A percentile compares a stretch with the other conserved stretches of the same genome.
Evolutionary conservation across 1,140 invertebrate species (phyloP).

Genomic region (Hirudo medicinalis): DNA sequence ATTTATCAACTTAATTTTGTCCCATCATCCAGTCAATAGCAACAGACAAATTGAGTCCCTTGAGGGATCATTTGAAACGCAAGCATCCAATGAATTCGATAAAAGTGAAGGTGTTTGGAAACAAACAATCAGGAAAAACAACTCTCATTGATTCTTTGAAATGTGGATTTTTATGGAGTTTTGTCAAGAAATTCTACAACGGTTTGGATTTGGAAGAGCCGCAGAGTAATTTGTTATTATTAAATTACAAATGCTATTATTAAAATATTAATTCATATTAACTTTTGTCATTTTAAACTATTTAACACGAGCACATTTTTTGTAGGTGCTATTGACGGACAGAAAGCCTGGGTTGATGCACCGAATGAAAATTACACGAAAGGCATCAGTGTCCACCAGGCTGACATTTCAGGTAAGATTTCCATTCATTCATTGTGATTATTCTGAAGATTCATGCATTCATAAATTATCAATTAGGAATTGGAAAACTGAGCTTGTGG

Average conservation of each 20-base stretch:
- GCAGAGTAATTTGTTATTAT: too few species aligned
- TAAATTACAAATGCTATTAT: too few species aligned
- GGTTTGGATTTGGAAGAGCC: background rate
- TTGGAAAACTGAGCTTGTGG: conserved; percentile 60
- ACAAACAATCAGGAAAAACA: conserved; percentile 62
- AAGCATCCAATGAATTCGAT: conserved; percentile 49
- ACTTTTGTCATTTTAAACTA: too few species aligned
- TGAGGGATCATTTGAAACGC: conserved; percentile 57
- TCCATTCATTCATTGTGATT: background rate
- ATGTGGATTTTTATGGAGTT: conserved; percentile 36
- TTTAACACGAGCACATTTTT: too few species aligned
- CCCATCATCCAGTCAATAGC: background rate
- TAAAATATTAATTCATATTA: too few species aligned
- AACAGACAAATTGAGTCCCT: conserved; percentile 50
- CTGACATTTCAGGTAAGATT: conserved; percentile 40
- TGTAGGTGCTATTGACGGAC: too few species aligned
- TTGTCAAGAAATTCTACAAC: conserved; percentile 29
- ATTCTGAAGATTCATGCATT: background rate
- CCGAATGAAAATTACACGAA: conserved; percentile 53
- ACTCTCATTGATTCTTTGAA: conserved; percentile 59
- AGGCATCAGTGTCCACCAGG: conserved; percentile 55
- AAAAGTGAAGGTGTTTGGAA: conserved; percentile 63
- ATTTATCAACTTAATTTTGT: background rate
- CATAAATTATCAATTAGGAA: conserved; percentile 38
- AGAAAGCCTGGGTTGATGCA: conserved; percentile 21